Conservation (phyloP, 2,113 vertebrate species). For the Climacteris rufus region DNA sequence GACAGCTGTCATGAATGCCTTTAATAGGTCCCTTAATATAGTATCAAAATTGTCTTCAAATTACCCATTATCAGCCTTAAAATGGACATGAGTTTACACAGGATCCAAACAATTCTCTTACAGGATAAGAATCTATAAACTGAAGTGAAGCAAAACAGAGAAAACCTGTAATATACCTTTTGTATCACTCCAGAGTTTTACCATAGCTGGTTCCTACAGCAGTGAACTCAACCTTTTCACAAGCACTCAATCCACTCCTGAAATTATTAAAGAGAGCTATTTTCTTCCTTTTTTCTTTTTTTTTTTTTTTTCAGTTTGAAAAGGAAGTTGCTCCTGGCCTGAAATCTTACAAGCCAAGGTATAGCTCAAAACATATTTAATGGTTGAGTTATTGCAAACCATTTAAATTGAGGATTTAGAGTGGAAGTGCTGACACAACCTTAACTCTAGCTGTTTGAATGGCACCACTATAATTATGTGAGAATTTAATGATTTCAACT, state of each 20-base stretch:
- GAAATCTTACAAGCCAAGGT: neutral
- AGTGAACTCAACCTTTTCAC: neutral
- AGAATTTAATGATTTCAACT: slow-evolving; percentile 60
- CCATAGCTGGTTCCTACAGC: neutral
- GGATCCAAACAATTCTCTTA: neutral
- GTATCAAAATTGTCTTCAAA: neutral
- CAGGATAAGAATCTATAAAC: neutral
- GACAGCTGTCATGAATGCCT: neutral
- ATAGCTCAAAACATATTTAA: neutral
- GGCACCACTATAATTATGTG: slow-evolving; percentile 54
- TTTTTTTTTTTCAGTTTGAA: neutral
- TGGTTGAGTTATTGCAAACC: slow-evolving; percentile 1
- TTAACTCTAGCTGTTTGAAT: slow-evolving; percentile 16
- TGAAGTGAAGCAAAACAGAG: neutral
- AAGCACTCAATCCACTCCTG: neutral
- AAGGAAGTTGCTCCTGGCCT: neutral
- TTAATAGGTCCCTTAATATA: neutral
- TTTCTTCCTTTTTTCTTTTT: neutral
- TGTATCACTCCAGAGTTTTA: neutral
- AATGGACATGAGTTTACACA: neutral
- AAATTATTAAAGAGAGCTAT: neutral
- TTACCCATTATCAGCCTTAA: neutral
- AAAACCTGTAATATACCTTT: accelerated
- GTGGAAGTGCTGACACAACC: slow-evolving; percentile 46
- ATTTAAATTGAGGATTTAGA: slow-evolving; percentile 41